Evolutionary conservation across 2,888 invertebrate genomes (phyloP).

Genomic region (Cheilosia scutellata): DNA sequence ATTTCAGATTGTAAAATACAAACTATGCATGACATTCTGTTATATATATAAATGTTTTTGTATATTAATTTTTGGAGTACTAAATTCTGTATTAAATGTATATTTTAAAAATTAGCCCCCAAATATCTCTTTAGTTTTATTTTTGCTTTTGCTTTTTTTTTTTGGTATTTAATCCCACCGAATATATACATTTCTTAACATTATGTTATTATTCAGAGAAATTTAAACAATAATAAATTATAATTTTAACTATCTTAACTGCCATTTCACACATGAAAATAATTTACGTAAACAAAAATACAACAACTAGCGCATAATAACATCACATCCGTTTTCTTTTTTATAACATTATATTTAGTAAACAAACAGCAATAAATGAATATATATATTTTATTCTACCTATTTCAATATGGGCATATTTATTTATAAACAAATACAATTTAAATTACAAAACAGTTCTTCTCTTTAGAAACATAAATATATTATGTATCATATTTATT

Average conservation of each 20-base stretch:
- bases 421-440: slow-evolving; percentile 31
- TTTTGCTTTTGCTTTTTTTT: slow-evolving; percentile 12
- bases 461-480: slow-evolving; percentile 23
- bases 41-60: slow-evolving; percentile 25
- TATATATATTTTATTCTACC: slow-evolving; percentile 27
- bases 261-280: slow-evolving; percentile 63
- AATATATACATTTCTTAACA: slow-evolving; percentile 59
- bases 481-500: slow-evolving; percentile 58
- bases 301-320: slow-evolving; percentile 51
- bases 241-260: slow-evolving; percentile 47
- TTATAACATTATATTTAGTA: slow-evolving; percentile 13
- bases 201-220: slow-evolving; percentile 68
- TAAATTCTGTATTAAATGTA: slow-evolving; percentile 29
- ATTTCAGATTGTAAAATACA: slow-evolving; percentile 50
- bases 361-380: slow-evolving; percentile 28
- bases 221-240: slow-evolving; percentile 27
- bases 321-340: slow-evolving; percentile 59
- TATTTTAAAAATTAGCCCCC: slow-evolving; percentile 41
- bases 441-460: slow-evolving; percentile 6
- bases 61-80: slow-evolving; percentile 9
- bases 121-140: slow-evolving; percentile 13
- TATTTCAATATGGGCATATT: slow-evolving; percentile 53
- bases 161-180: slow-evolving; percentile 74
- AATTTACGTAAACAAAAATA: slow-evolving; percentile 21
- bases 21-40: slow-evolving; percentile 51